These are phyloP conservation scores for Melanocharis versteri DNA, from an alignment of 2,113 vertebrate genomes.

Conservation along the genomic window DNA sequence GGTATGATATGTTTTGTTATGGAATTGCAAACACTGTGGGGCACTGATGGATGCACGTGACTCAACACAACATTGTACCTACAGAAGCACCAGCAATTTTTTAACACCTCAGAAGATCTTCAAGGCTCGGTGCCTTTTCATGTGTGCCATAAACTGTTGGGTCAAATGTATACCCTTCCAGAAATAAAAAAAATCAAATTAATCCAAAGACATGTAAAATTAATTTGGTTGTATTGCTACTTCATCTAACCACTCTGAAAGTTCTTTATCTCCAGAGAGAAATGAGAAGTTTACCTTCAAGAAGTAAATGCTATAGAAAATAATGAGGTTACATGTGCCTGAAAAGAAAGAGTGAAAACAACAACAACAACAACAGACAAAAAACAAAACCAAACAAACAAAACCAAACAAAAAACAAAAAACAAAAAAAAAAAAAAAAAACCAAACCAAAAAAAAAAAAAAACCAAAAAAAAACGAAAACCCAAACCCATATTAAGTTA, in stretches of 20 bases:
- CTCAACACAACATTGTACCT: background rate
- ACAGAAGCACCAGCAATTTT: background rate
- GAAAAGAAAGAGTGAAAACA: too few species aligned
- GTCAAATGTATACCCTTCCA: background rate
- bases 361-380: too few species aligned
- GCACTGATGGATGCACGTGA: background rate
- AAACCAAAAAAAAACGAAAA: fast-evolving
- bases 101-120: background rate
- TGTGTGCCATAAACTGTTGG: background rate
- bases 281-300: background rate
- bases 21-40: background rate
- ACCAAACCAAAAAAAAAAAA: too few species aligned
- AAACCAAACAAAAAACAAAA: too few species aligned
- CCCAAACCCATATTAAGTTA: background rate
- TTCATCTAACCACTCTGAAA: background rate
- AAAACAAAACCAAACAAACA: fast-evolving
- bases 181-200: background rate
- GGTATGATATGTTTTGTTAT: background rate
- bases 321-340: background rate
- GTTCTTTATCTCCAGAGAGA: background rate
- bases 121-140: background rate
- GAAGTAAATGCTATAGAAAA: background rate
- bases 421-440: background rate
- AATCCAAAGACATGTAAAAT: background rate
- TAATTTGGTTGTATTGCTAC: background rate